phyloP scores from a whole-genome alignment of 2,113 vertebrate species.

The Pangasianodon hypophthalmus region DNA sequence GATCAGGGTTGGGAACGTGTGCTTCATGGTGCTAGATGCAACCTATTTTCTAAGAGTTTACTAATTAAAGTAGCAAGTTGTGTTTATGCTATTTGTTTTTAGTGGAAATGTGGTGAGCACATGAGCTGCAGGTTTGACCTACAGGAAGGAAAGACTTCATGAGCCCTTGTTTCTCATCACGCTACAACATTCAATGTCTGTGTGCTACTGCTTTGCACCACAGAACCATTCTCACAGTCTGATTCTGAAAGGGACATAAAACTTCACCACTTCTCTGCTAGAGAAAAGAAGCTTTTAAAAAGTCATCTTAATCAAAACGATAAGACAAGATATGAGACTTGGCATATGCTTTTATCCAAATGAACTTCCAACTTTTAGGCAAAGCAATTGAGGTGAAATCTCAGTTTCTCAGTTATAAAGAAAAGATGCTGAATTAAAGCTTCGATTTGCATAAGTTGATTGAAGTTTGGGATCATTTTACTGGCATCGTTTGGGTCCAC shows the following conservation, averaged over 20 bases:
- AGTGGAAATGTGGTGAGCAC: not conserved
- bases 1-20: not conserved
- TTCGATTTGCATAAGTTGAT: not conserved
- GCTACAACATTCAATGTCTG: not conserved
- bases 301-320: not conserved
- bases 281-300: not conserved
- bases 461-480: not conserved
- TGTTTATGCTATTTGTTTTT: not conserved
- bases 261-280: not conserved
- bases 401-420: not conserved
- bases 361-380: not conserved
- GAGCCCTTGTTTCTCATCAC: not conserved
- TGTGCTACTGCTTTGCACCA: too few species aligned
- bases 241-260: not conserved
- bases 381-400: not conserved
- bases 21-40: not conserved
- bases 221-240: not conserved
- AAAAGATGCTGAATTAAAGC: not conserved
- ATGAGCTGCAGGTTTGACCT: conserved; percentile 32
- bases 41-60: not conserved
- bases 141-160: conserved; percentile 8
- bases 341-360: not conserved
- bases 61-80: not conserved
- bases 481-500: not conserved
- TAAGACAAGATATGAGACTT: not conserved